Evolutionary conservation across 1,140 invertebrate genomes (phyloP), one percentile per base, ranked within the genome.

Genomic region (Leptonema lineaticorne): DNA sequence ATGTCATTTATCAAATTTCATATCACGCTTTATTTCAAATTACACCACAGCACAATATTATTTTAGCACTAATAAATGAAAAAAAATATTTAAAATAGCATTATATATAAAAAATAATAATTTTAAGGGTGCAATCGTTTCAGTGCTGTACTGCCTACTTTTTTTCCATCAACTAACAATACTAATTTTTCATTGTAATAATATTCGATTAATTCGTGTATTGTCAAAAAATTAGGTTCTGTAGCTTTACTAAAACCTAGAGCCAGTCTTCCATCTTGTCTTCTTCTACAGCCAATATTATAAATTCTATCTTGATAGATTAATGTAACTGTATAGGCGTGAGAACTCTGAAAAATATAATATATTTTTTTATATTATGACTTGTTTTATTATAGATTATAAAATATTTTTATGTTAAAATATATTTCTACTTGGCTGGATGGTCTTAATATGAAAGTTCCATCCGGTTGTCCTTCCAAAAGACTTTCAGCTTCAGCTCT

Each of bases 311-410:
- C 76, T n/a, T 75, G 63, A 64, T 79, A 82, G 0, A 78, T 73
- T 2, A 82, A 77, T 11, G 76, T 79, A 0, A 82, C 70, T 0
- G 81, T 81, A 70, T 81, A 82, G 0, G 78, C 79, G 68, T 82
- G 79, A 71, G 75, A 76, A 9, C 77, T 70, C 80, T 82, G 75
- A 1, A 77, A 75, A 70, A 16, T 63, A 1, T 41, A 11, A n/a
- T n/a, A n/a, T n/a, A n/a, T n/a, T n/a, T n/a, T n/a, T n/a, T n/a
- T n/a, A n/a, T n/a, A n/a, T n/a, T n/a, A n/a, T n/a, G n/a, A n/a
- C n/a, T n/a, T n/a, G n/a, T n/a, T n/a, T n/a, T n/a, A n/a, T n/a
- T n/a, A n/a, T n/a, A n/a, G n/a, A n/a, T n/a, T n/a, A n/a, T n/a
- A n/a, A n/a, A n/a, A n/a, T n/a, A n/a, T n/a, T n/a, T n/a, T n/a